Conservation (phyloP, 2,888 invertebrate species). For the Athripsodes cinereus region DNA sequence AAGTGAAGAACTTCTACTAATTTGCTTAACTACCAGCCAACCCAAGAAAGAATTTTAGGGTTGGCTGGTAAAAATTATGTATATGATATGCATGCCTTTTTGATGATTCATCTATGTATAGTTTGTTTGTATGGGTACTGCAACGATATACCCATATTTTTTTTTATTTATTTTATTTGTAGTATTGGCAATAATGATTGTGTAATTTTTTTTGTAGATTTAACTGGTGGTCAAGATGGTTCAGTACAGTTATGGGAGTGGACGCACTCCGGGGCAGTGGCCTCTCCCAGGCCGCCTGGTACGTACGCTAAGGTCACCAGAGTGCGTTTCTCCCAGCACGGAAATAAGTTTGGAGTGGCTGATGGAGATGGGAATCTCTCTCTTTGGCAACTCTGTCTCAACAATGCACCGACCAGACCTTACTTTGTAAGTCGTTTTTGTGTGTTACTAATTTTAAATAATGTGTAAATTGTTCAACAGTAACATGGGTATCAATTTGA, state of each 20-base stretch:
- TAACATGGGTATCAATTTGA: too few relatives aligned
- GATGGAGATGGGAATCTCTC: conserved; percentile 97
- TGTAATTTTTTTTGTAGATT: conserved; percentile 62
- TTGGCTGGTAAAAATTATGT: too few relatives aligned
- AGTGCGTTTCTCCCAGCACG: conserved; percentile 93
- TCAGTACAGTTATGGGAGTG: conserved; percentile 98
- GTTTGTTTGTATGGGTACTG: too few relatives aligned
- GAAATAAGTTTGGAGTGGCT: conserved; percentile 97
- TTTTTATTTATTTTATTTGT: not conserved
- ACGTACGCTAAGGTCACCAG: conserved; percentile 94
- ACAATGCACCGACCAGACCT: conserved; percentile 68
- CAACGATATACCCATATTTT: too few relatives aligned
- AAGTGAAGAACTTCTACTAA: too few relatives aligned
- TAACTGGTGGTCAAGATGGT: conserved; percentile 94
- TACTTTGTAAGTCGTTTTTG: conserved; percentile 84
- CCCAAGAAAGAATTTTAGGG: too few relatives aligned
- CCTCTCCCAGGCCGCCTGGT: conserved; percentile 86
- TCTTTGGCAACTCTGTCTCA: conserved; percentile 86
- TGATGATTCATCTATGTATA: too few relatives aligned
- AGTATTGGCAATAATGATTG: too few relatives aligned
- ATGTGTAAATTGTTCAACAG: not conserved
- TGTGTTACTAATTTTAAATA: too few relatives aligned
- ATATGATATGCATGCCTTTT: too few relatives aligned
- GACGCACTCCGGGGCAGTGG: conserved; percentile 89
- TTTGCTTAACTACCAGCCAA: too few relatives aligned